Percentiles rank a stretch among this genome's conserved stretches.
Evolutionary conservation across 2,113 vertebrate species (phyloP).

Genomic region (Canis aureus): DNA sequence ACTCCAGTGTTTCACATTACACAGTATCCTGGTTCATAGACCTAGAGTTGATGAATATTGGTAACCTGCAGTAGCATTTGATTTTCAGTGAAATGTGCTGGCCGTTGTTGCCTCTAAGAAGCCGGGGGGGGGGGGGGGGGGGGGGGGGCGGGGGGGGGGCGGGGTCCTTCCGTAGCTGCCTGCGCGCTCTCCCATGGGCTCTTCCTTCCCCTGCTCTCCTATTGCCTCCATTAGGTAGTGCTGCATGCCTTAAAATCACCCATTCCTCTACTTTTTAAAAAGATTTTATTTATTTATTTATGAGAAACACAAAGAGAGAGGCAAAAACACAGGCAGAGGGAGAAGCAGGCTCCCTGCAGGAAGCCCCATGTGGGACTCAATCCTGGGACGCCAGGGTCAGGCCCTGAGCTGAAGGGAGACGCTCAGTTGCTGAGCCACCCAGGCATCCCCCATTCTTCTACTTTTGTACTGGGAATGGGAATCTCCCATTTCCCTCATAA

Average conservation of each 20-base stretch:
- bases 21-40: background rate
- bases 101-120: background rate
- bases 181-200: background rate
- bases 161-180: background rate
- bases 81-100: background rate
- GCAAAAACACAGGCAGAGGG: too few species aligned
- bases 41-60: background rate
- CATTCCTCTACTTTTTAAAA: background rate
- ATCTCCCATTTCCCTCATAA: background rate
- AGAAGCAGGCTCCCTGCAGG: too few species aligned
- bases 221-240: background rate
- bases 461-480: too few species aligned
- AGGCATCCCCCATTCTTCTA: too few species aligned
- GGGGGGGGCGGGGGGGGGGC: too few species aligned
- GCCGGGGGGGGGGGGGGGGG: too few species aligned
- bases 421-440: too few species aligned
- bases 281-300: too few species aligned
- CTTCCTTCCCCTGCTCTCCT: background rate
- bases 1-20: background rate
- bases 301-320: too few species aligned
- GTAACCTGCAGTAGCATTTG: background rate
- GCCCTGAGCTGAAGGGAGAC: too few species aligned
- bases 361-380: too few species aligned
- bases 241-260: background rate
- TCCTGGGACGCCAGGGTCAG: too few species aligned